Percentiles rank a stretch among this genome's conserved stretches.
Conservation (phyloP, 2,113 vertebrate species). For the Corapipo altera region DNA sequence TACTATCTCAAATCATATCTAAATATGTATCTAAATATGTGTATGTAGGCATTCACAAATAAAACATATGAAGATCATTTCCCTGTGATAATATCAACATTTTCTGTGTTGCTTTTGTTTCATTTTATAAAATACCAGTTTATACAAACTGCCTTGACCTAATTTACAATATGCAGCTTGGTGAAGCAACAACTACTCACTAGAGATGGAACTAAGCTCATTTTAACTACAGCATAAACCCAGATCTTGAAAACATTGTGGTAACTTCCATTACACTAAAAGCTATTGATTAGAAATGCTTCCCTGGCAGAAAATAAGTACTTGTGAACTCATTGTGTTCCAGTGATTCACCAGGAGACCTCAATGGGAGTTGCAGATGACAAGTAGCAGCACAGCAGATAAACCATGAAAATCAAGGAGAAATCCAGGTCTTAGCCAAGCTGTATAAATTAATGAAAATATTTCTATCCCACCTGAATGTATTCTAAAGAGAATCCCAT, state of each 20-base stretch:
- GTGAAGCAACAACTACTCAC: background rate
- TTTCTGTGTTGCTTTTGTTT: background rate
- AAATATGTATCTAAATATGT: background rate
- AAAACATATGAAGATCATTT: background rate
- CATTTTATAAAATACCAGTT: background rate
- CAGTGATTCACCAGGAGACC: background rate
- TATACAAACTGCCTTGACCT: background rate
- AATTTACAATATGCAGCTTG: background rate
- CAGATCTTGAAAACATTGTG: background rate
- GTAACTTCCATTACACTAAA: slow-evolving; percentile 41
- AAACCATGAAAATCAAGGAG: background rate
- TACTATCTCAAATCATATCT: background rate
- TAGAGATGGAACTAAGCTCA: slow-evolving; percentile 2
- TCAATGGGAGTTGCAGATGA: background rate
- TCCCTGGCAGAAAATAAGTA: background rate
- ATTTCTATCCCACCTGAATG: background rate
- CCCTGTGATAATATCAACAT: background rate
- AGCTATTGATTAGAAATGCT: slow-evolving; percentile 35
- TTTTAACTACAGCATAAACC: slow-evolving; percentile 1
- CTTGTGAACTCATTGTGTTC: background rate
- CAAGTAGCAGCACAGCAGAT: background rate
- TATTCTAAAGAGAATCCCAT: background rate
- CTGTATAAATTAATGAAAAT: background rate
- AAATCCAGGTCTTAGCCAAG: background rate
- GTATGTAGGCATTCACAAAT: background rate